A percentile compares a stretch with the other conserved stretches of the same genome.
These are phyloP conservation scores for Tetragnatha montana DNA, from an alignment of 2,888 invertebrate species.

Conservation along the genomic window DNA sequence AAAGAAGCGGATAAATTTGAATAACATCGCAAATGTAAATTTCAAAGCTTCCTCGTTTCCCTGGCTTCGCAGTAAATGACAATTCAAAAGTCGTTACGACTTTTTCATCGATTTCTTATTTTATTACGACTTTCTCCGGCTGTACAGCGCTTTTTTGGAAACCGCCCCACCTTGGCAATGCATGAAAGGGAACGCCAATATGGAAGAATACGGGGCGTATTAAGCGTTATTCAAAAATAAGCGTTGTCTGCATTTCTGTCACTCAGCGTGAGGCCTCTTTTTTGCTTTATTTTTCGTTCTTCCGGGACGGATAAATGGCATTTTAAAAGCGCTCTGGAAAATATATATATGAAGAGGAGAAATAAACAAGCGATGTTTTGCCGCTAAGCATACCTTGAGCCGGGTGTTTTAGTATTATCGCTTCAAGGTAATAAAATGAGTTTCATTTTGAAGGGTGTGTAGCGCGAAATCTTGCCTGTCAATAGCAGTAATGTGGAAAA, in stretches of 20 bases:
- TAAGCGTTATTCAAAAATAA: conserved; percentile 57
- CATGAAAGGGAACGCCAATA: conserved; percentile 34
- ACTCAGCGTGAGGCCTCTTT: neutral
- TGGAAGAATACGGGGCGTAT: conserved; percentile 27
- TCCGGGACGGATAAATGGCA: conserved; percentile 11
- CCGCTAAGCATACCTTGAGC: neutral
- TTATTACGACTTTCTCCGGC: conserved; percentile 65
- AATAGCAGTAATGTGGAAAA: neutral
- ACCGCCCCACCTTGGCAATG: conserved; percentile 4
- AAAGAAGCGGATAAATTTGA: conserved; percentile 67
- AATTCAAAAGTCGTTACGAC: conserved; percentile 69
- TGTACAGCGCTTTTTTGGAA: neutral
- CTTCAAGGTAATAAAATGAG: neutral
- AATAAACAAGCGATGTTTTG: neutral
- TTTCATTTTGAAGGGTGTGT: neutral
- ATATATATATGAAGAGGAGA: conserved; percentile 8
- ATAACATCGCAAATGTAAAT: conserved; percentile 71
- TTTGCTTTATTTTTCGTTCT: neutral
- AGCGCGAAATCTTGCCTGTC: neutral
- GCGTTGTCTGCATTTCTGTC: conserved; percentile 30
- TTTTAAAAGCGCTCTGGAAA: conserved; percentile 37
- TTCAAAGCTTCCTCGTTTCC: conserved; percentile 67
- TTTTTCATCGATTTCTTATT: conserved; percentile 70
- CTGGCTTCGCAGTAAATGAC: conserved; percentile 67
- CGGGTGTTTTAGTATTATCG: neutral